Evolutionary conservation across 2,113 vertebrate genomes (phyloP).

Genomic region (Colinus virginianus): DNA sequence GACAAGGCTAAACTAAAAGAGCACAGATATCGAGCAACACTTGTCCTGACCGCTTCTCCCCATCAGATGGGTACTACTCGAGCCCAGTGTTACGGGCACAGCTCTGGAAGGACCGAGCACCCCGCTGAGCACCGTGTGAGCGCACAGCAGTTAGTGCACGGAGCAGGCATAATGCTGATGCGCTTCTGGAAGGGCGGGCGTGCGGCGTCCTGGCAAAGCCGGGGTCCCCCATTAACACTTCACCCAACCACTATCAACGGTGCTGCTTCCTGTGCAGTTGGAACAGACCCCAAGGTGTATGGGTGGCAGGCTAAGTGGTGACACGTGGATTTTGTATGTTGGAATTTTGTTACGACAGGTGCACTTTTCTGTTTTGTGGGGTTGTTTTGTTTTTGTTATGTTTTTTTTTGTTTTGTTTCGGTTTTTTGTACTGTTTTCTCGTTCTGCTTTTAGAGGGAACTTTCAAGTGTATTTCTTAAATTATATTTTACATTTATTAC

Average conservation of each 20-base stretch:
- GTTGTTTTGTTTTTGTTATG: not conserved
- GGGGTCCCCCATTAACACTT: not conserved
- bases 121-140: not conserved
- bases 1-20: not conserved
- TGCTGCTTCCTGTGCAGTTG: fast-evolving
- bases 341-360: not conserved
- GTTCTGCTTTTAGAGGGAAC: constrained; percentile 47
- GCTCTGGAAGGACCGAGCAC: not conserved
- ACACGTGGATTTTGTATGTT: not conserved
- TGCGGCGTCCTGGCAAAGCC: too few species aligned
- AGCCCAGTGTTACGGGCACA: fast-evolving
- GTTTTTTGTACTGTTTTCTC: constrained; percentile 23
- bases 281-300: fast-evolving
- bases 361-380: not conserved
- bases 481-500: constrained; percentile 61
- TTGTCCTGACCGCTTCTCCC: not conserved
- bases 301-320: not conserved
- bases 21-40: fast-evolving
- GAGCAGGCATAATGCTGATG: too few species aligned
- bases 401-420: not conserved
- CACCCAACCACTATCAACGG: not conserved
- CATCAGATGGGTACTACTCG: not conserved
- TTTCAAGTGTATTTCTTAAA: constrained; percentile 48
- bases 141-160: not conserved
- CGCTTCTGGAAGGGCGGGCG: too few species aligned